These are phyloP conservation scores for Drosophila nigricruria DNA, from an alignment of 2,888 invertebrate species.

Conservation along the genomic window DNA sequence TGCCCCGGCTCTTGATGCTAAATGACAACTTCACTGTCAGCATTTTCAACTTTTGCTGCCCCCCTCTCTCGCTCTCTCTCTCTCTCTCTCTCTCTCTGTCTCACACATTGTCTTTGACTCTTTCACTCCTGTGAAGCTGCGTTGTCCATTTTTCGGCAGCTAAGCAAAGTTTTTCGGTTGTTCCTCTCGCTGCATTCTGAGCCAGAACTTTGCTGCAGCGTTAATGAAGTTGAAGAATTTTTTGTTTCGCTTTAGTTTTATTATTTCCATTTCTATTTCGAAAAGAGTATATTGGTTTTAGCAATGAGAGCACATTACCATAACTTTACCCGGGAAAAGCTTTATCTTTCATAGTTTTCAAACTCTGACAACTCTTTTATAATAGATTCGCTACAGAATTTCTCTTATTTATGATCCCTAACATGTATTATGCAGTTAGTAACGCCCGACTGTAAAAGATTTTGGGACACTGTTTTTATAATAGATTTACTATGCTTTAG, in stretches of 20 bases:
- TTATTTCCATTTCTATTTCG: slow-evolving; percentile 21
- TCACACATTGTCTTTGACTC: background rate
- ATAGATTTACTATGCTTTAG: too few relatives aligned
- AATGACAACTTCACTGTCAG: slow-evolving; percentile 78
- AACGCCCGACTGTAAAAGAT: too few relatives aligned
- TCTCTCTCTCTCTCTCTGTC: background rate
- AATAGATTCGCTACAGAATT: too few relatives aligned
- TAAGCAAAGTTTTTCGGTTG: slow-evolving; percentile 61
- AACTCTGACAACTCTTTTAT: too few relatives aligned
- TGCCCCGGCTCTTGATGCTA: slow-evolving; percentile 51
- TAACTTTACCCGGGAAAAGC: too few relatives aligned
- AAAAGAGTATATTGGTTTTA: background rate
- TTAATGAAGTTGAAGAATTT: slow-evolving; percentile 76
- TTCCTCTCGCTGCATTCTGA: slow-evolving; percentile 51
- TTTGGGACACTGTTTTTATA: too few relatives aligned
- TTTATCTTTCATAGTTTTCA: too few relatives aligned
- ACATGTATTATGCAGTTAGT: too few relatives aligned
- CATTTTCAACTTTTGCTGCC: slow-evolving; percentile 68
- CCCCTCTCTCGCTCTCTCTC: background rate
- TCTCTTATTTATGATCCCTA: too few relatives aligned
- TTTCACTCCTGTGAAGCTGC: slow-evolving; percentile 12
- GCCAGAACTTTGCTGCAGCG: slow-evolving; percentile 67
- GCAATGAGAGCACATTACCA: too few relatives aligned
- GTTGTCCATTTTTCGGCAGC: slow-evolving; percentile 64
- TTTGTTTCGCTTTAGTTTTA: slow-evolving; percentile 39